Percentiles rank a stretch among this genome's conserved stretches.
Conservation (phyloP, 2,797 vertebrate species). For the Bryconaethiops microstoma region DNA sequence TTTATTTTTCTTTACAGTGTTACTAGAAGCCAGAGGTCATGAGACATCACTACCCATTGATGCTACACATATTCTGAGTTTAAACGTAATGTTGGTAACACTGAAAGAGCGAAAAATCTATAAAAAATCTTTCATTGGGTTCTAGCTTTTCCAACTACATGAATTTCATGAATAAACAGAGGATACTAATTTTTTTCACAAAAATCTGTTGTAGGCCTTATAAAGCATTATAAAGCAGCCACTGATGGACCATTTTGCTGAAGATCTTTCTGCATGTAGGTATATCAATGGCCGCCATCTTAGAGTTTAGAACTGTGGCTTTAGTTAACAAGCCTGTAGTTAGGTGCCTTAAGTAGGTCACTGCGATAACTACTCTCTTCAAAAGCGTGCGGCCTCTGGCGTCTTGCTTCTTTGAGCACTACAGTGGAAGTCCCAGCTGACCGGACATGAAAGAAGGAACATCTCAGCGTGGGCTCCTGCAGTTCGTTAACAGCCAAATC, state of each 20-base stretch:
- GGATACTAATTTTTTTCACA: too few relatives aligned
- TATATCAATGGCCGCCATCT: not conserved
- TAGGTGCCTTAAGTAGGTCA: conserved; percentile 41
- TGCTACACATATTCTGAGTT: too few relatives aligned
- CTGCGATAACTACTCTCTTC: conserved; percentile 22
- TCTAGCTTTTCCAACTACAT: too few relatives aligned
- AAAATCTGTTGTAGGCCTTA: too few relatives aligned
- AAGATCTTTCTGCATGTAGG: too few relatives aligned
- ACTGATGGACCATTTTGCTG: too few relatives aligned
- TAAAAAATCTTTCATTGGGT: too few relatives aligned
- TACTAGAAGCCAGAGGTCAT: not conserved
- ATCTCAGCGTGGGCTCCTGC: not conserved
- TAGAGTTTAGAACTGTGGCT: not conserved
- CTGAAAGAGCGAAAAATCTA: too few relatives aligned
- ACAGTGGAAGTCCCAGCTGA: conserved; percentile 38
- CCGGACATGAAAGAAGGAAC: conserved; percentile 28
- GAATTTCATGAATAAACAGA: too few relatives aligned
- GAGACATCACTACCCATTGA: too few relatives aligned
- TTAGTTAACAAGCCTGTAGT: conserved; percentile 15
- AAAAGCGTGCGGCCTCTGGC: conserved; percentile 6
- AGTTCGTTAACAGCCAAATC: not conserved
- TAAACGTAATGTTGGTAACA: too few relatives aligned
- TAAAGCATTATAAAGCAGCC: too few relatives aligned
- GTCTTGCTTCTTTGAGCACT: conserved; percentile 7
- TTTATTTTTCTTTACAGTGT: not conserved